Evolutionary conservation across 1,140 invertebrate species (phyloP), one percentile per base, ranked within the genome.

Genomic region (Neelides sp.): DNA sequence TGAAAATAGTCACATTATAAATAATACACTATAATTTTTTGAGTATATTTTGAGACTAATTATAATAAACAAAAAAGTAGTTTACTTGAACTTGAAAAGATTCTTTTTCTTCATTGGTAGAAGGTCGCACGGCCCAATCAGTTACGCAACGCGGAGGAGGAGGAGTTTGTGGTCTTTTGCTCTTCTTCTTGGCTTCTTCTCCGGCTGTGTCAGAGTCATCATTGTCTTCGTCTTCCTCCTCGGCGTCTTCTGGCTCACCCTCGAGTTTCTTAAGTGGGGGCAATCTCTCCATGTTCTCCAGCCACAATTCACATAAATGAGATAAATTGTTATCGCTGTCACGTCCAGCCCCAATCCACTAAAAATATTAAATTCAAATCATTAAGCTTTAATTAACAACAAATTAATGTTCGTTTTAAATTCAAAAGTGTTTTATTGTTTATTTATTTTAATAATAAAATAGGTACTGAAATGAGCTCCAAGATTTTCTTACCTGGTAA

Each of bases 291-390:
- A 73, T 72, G 45, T 75, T 73, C 37, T 79, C 71, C 48, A 85
- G 59, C 85, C 86, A 90, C 54, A 77, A 75, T 41, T 78, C 73
- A 63, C 82, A 91, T 17, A 94, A 66, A 4, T 78, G 69, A 3
- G 74, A 66, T 2, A 96, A 68, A 27, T 85, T 75, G 10, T 78
- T 75, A 71, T 95, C 90, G 1, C 83, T 82, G 65, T 95, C 91
- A 24, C 90, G 73, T 0, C 90, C 89, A n/a, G 85, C 85, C 1
- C 89, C 91, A 47, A 94, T 95, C 91, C 91, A 95, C 58, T 91
- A 26, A 23, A 40, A 48, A 20, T 28, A 43, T 7, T 48, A n/a
- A n/a, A n/a, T n/a, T n/a, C n/a, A n/a, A n/a, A n/a, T n/a, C n/a
- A n/a, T n/a, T n/a, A n/a, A n/a, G n/a, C n/a, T n/a, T n/a, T n/a